phyloP scores from a whole-genome alignment of 2,113 vertebrate species.

The Chlamydotis undulata region DNA sequence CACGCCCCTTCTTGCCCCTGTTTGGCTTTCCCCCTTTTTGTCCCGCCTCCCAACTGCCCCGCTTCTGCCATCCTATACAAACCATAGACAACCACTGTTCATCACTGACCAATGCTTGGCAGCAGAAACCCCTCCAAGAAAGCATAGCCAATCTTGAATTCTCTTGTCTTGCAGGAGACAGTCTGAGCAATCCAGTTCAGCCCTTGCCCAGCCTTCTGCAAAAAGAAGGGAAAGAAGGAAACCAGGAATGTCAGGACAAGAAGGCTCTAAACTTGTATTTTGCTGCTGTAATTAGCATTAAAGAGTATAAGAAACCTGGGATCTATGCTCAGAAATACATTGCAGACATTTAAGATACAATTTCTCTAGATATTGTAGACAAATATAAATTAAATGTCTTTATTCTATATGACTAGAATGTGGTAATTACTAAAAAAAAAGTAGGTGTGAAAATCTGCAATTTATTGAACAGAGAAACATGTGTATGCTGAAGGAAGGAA shows the following conservation, averaged over 20 bases:
- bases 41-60: too few species aligned
- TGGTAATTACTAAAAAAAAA: background rate
- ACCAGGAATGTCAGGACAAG: background rate
- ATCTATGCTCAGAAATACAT: background rate
- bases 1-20: too few species aligned
- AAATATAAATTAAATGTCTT: background rate
- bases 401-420: background rate
- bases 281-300: background rate
- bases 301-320: background rate
- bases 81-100: accelerated
- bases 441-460: background rate
- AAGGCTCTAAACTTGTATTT: background rate
- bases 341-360: background rate
- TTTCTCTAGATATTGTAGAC: background rate
- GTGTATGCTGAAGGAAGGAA: background rate
- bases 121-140: background rate
- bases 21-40: too few species aligned
- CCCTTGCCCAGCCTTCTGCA: background rate
- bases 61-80: too few species aligned
- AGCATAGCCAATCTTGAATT: background rate
- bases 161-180: background rate
- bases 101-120: background rate
- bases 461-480: background rate
- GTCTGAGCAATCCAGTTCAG: background rate
- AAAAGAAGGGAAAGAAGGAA: background rate